phyloP scores from a whole-genome alignment of 2,113 vertebrate species.

The Notechis scutatus region DNA sequence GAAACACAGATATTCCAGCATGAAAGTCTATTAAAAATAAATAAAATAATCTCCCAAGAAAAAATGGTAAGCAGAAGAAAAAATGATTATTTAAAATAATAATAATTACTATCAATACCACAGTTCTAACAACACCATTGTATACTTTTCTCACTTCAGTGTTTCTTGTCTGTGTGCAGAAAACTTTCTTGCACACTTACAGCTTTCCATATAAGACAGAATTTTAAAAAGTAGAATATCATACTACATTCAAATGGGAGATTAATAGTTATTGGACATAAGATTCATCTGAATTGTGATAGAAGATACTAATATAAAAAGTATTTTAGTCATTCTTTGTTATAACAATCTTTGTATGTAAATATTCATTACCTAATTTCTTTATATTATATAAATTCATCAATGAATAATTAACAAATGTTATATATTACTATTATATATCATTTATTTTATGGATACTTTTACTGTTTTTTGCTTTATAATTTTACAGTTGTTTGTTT shows the following conservation, averaged over 20 bases:
- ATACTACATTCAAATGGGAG: neutral
- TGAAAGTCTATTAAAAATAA: neutral
- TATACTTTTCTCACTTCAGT: neutral
- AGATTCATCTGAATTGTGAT: neutral
- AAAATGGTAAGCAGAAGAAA: neutral
- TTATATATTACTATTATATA: neutral
- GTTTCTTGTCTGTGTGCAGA: neutral
- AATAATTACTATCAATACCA: neutral
- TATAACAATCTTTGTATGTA: neutral
- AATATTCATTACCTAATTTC: neutral
- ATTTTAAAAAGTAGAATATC: neutral
- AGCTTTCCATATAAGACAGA: neutral
- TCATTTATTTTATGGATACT: neutral
- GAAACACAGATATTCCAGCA: neutral
- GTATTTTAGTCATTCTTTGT: neutral
- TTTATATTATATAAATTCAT: neutral
- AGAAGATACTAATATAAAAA: neutral
- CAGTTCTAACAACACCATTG: neutral
- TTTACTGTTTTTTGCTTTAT: neutral
- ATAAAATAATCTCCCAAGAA: neutral
- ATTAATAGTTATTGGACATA: neutral
- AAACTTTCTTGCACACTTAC: neutral
- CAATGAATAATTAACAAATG: neutral
- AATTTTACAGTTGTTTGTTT: neutral
- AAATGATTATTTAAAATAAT: neutral